Conservation (phyloP, 2,113 vertebrate species). For the Orientallactaga bullata region DNA sequence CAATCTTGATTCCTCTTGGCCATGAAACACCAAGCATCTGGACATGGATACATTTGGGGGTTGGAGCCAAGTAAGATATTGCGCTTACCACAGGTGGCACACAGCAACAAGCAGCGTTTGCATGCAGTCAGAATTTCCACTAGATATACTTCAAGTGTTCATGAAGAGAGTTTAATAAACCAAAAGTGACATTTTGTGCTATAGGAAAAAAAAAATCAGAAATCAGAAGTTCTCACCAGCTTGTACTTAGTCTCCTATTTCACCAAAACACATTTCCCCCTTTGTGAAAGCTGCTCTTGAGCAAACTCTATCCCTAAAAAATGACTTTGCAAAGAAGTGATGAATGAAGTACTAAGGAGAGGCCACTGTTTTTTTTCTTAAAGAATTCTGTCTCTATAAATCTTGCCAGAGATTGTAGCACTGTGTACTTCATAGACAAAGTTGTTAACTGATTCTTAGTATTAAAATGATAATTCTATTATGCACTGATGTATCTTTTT, state of each 20-base stretch:
- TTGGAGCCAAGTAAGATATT: background rate
- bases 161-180: background rate
- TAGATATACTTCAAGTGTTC: background rate
- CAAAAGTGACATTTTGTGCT: constrained; percentile 3
- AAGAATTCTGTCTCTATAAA: background rate
- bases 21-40: background rate
- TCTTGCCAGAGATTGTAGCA: background rate
- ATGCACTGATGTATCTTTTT: background rate
- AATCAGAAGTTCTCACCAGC: background rate
- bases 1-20: background rate
- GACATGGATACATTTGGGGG: background rate
- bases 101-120: background rate
- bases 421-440: background rate
- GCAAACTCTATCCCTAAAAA: background rate
- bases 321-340: background rate
- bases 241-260: background rate
- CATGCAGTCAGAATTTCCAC: background rate
- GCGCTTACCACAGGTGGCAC: background rate
- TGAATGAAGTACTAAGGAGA: background rate
- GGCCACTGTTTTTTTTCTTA: background rate
- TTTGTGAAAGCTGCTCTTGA: background rate
- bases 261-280: background rate
- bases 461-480: background rate
- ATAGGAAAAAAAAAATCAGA: background rate
- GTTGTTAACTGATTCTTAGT: background rate